Base-by-base conservation (phyloP, 2,888 invertebrate genomes). In the Anorthoa munda region DNA sequence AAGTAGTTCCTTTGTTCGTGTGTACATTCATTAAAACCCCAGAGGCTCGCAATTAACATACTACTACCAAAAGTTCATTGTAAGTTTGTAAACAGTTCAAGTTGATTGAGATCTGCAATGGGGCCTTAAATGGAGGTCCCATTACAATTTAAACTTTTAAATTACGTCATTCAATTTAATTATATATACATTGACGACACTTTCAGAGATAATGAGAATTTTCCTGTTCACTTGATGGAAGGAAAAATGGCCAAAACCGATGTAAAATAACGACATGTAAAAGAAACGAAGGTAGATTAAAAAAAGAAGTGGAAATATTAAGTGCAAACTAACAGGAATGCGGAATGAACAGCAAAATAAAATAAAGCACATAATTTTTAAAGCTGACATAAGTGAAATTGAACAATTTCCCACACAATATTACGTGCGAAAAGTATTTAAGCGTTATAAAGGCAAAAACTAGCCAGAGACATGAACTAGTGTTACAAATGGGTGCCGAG, bases 401-500 rank as follows among this genome's bases (percentile, higher is more conserved):
- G 13, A 58, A 11, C 39, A 73, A 46, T 58, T 79, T 15, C 18
- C 12, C 31, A 53, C 51, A 66, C 51, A 50, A 21, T 26, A 23
- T 59, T 23, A 48, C 21, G 13, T 53, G 23, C 31, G 15, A 53
- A 65, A 65, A 26, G 46, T 46, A 5, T 58, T 17, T 45, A 70
- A 58, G 12, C 45, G 45, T 12, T 13, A 23, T 55, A 51, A 74
- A 55, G 31, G 60, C 45, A 64, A 65, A 65, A 66, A 75, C 11
- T 56, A 26, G 64, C 63, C 55, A 39, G 58, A 61, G 66, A 71
- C 55, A 59, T 56, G 39, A 70, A 74, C 81, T 78, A 79, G 85
- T 83, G 23, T 77, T 68, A 65, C 70, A 64, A 88, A 87, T 84
- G 74, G 79, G 73, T 84, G 80, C 50, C 64, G 79, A 69, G 77